Evolutionary conservation across 2,888 invertebrate species (phyloP), one percentile per base, ranked within the genome.

Genomic region (Andrena chrysosceles): DNA sequence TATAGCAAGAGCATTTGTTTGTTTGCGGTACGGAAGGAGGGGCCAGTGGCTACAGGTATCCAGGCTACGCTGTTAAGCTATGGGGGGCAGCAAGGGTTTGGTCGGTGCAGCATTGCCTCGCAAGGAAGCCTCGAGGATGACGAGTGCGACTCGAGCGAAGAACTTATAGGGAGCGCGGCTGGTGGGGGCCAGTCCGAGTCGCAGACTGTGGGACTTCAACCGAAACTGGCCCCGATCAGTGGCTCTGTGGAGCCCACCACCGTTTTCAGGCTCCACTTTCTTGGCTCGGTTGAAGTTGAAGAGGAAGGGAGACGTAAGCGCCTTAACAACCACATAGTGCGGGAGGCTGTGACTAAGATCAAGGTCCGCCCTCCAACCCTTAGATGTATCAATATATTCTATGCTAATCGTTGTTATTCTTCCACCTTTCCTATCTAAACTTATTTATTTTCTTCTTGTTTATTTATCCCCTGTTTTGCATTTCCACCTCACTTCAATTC

Each of bases 261-360:
- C 89, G 96, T 97, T 94, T 97, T 97, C 96, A 96, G 97, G 90
- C 96, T 97, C 90, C 95, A 96, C 92, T 97, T 97, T 96, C 96
- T 97, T 94, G 97, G 97, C 94, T 97, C 97, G 92, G 96, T 97
- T 94, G 97, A 97, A 95, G 97, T 97, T 94, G 97, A 97, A 94
- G 97, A 97, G 95, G 97, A 97, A 95, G 95, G 95, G 93, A 95
- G 97, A 92, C 96, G 97, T 94, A 96, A 96, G 94, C 95, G 97
- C 92, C 96, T 96, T 95, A 97, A 97, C 96, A 97, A 97, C 96
- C 96, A 96, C 95, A 97, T 97, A 97, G 97, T 97, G 93, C 97
- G 97, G 95, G 97, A 97, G 94, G 97, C 97, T 91, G 97, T 97
- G 95, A 96, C 96, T 94, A 97, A 97, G 95, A 97, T 97, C 94